phyloP scores from a whole-genome alignment of 2,888 invertebrate genomes.

The Cheilosia urbana region DNA sequence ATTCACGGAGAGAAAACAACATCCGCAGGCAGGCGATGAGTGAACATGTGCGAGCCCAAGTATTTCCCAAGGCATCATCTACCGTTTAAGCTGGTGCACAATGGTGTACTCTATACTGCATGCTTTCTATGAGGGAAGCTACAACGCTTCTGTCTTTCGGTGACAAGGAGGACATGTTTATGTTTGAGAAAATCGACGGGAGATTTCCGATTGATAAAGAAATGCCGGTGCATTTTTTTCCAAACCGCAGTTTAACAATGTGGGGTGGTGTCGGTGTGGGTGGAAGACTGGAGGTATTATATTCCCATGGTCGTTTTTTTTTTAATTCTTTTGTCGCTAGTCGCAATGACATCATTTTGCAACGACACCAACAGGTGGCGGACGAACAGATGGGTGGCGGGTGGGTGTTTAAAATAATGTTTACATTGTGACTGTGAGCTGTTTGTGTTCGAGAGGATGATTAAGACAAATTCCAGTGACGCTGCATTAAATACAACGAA shows the following conservation, averaged over 20 bases:
- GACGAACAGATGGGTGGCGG: constrained; percentile 4
- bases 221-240: constrained; percentile 24
- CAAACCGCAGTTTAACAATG: constrained; percentile 27
- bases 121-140: background rate
- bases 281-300: background rate
- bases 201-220: constrained; percentile 62
- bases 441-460: constrained; percentile 7
- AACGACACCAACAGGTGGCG: constrained; percentile 61
- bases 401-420: constrained; percentile 11
- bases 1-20: background rate
- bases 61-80: constrained; percentile 19
- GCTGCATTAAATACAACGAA: constrained; percentile 19
- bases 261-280: constrained; percentile 8
- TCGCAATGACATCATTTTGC: constrained; percentile 56
- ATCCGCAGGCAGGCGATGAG: background rate
- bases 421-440: background rate
- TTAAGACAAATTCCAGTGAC: constrained; percentile 57
- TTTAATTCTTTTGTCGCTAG: background rate
- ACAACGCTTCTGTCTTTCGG: background rate
- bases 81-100: background rate
- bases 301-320: constrained; percentile 35
- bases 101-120: background rate
- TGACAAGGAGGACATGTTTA: constrained; percentile 53
- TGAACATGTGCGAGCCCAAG: constrained; percentile 16
- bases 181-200: constrained; percentile 66